Evolutionary conservation across 2,888 invertebrate genomes (phyloP), one percentile per base, ranked within the genome.

Genomic region (Nephrotoma guestfalica): DNA sequence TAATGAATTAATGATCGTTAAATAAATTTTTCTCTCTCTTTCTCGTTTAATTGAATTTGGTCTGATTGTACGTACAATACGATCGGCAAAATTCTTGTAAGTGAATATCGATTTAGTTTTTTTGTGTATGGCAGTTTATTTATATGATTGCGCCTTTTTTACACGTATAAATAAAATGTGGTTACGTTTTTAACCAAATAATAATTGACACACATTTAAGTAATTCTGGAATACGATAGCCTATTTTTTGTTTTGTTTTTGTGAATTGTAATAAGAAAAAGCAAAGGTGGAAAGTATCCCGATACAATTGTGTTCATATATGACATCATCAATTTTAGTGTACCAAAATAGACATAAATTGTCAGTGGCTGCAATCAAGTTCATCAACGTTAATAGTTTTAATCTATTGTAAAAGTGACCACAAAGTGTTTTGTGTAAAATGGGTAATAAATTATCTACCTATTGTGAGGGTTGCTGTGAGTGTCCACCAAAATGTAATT

Each of bases 401-500:
- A 7, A 13, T 18, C 41, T 0, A 84, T 84, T 41, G 7, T 0
- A 42, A 30, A 30, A 41, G 84, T 84, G 41, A 41, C n/a, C 42
- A 15, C 41, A 41, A 84, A 13, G 40, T 30, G 4, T 41, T 41
- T 84, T 1, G 84, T 18, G 41, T 15, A 57, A 30, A 57, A 86
- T 86, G 86, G 86, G 86, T 7, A 86, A 86, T 86, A 57, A 41
- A 51, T 41, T 51, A 41, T 86, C 86, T 7, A 30, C 40, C 2
- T 18, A 85, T n/a, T 86, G 86, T 86, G 41, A 86, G 15, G 41
- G 41, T 13, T 43, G 43, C 15, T 86, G 86, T 41, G 15, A 86
- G 57, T 86, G 86, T 30, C 86, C 86, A 18, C 42, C 85, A 45
- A 15, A 18, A 85, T 86, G 86, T 40, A 86, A 43, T 47, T 86